Evolutionary conservation across 1,140 invertebrate species (phyloP).

Genomic region (Sminthurides bifidus): DNA sequence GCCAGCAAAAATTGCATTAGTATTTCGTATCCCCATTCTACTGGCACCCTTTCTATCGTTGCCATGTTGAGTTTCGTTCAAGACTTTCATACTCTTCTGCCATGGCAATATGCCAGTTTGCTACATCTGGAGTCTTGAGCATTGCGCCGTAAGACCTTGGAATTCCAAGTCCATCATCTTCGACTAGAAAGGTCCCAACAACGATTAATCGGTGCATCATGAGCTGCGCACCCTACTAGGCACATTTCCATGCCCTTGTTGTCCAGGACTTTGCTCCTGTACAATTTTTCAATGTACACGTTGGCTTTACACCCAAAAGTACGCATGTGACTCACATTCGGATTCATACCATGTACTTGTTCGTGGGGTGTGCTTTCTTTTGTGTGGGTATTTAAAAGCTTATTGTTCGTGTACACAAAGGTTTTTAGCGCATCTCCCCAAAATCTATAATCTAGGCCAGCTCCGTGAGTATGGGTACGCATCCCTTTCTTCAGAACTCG

Average conservation of each 20-base stretch:
- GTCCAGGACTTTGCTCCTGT: no score
- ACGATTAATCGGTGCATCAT: no score
- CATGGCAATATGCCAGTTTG: slow-evolving; percentile 25
- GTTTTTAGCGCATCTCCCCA: background rate
- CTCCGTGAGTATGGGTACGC: background rate
- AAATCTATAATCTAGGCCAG: background rate
- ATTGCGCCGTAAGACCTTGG: background rate
- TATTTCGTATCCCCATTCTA: no score
- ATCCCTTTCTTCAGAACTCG: background rate
- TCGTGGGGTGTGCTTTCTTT: background rate
- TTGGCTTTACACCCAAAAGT: no score
- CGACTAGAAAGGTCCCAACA: no score
- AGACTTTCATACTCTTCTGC: slow-evolving; percentile 23
- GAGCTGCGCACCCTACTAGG: no score
- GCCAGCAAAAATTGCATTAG: no score
- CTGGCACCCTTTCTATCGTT: slow-evolving; percentile 31
- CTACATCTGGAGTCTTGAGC: slow-evolving; percentile 31
- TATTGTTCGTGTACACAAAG: background rate
- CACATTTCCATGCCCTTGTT: no score
- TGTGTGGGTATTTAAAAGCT: background rate
- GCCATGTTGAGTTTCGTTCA: slow-evolving; percentile 18
- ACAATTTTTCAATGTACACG: no score
- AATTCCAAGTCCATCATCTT: no score
- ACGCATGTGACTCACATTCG: no score
- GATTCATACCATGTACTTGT: background rate